Base-by-base conservation (phyloP, 1,140 invertebrate genomes). In the Cydia pomonella region DNA sequence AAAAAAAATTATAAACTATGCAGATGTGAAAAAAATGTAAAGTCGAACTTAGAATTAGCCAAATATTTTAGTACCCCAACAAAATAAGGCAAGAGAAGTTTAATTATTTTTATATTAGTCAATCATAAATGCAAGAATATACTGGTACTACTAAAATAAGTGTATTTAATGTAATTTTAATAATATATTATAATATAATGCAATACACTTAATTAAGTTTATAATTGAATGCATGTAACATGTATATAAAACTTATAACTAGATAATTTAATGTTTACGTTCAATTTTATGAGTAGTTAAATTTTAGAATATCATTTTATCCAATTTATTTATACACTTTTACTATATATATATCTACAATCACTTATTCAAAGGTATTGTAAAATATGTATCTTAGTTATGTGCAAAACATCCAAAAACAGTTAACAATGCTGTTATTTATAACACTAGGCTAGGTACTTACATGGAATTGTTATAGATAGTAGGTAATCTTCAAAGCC, bases 321-420 rank as follows among this genome's bases (percentile, higher is more conserved):
- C 23, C 12, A 12, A 23, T 59, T 2, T 0, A 59, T 59, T 59
- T 59, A 10, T 59, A 59, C 21, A 23, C 10, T 59, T 23, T n/a
- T 59, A 59, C 53, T 59, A 7, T 23, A 59, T 12, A 2, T 59
- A 59, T 23, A 59, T 12, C 10, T 59, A 59, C 2, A 59, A 12
- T 53, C 18, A 53, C 50, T n/a, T 13, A 53, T 18, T 44, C 12
- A 44, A 44, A 44, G 41, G 41, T 44, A 44, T 13, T 2, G 13
- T 59, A 23, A 59, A 12, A 7, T 23, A n/a, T 59, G 53, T 59
- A 59, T 23, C 21, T 23, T 33, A 50, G 12, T 33, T 69, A 69
- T 41, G 64, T 69, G 64, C 64, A 69, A 69, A 33, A 23, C 53
- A 59, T 59, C 7, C 53, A 59, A 59, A 59, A 23, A 59, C 21